Conservation (phyloP, 1,140 invertebrate species). For the Pseudomyrmex sp. region DNA sequence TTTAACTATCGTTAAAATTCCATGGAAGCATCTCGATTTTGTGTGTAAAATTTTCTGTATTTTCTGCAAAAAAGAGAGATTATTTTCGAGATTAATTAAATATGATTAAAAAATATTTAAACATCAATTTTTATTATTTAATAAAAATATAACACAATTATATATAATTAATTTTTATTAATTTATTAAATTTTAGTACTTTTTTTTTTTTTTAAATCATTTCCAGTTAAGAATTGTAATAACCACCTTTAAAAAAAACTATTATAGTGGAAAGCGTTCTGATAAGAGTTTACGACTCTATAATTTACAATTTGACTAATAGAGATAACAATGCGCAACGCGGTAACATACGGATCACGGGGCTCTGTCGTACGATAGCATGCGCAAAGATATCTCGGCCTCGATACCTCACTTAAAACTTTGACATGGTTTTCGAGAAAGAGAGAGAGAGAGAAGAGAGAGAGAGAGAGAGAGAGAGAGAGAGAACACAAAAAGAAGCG, state of each 20-base stretch:
- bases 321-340: slow-evolving; percentile 50
- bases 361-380: slow-evolving; percentile 4
- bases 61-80: background rate
- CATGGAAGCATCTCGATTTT: background rate
- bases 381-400: slow-evolving; percentile 51
- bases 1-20: background rate
- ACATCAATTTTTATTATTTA: slow-evolving; percentile 5
- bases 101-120: background rate
- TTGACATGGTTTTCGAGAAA: slow-evolving; percentile 54
- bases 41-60: background rate
- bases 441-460: too few relatives aligned
- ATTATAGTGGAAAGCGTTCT: background rate
- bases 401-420: slow-evolving; percentile 42
- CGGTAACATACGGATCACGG: background rate
- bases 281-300: slow-evolving; percentile 31
- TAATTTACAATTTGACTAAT: slow-evolving; percentile 46
- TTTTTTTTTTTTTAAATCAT: too few relatives aligned
- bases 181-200: background rate
- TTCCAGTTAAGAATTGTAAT: background rate
- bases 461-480: background rate
- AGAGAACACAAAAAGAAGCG: background rate
- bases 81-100: slow-evolving; percentile 11
- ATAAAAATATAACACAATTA: too few relatives aligned
- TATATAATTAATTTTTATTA: background rate
- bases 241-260: background rate